A percentile compares a stretch with the other conserved stretches of the same genome.
phyloP scores from a whole-genome alignment of 2,797 vertebrate species.

The Acridotheres tristis region DNA sequence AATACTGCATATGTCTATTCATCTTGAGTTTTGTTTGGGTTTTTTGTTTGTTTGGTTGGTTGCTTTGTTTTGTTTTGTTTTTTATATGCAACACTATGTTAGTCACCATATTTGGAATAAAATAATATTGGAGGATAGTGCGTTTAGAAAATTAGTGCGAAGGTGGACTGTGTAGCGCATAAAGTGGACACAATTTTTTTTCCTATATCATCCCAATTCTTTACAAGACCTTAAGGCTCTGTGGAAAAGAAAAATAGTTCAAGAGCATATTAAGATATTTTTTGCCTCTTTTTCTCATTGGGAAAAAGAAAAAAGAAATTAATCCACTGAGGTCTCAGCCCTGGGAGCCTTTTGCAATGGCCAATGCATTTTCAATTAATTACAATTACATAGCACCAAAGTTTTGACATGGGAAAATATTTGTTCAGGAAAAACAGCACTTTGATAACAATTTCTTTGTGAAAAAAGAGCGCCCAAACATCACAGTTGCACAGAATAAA shows the following conservation, averaged over 20 bases:
- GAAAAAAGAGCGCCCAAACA: neutral
- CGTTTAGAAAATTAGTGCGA: neutral
- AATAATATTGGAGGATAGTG: neutral
- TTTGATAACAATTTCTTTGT: neutral
- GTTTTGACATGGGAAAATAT: neutral
- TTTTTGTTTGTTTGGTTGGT: neutral
- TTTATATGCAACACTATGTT: neutral
- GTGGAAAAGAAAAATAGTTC: neutral
- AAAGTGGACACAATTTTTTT: neutral
- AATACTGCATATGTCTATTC: neutral
- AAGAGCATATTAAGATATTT: neutral
- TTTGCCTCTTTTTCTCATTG: neutral
- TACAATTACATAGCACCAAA: neutral
- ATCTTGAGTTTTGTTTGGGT: neutral
- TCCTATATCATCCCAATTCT: neutral
- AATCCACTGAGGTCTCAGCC: neutral
- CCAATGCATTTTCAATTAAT: neutral
- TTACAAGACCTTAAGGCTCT: neutral
- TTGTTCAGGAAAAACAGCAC: neutral
- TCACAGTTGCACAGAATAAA: neutral
- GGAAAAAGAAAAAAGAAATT: neutral
- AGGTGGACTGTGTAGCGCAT: neutral
- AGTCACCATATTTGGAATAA: neutral
- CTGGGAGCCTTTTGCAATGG: neutral
- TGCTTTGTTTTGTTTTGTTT: neutral